phyloP scores from a whole-genome alignment of 2,113 vertebrate genomes.

The Lethenteron reissneri region DNA sequence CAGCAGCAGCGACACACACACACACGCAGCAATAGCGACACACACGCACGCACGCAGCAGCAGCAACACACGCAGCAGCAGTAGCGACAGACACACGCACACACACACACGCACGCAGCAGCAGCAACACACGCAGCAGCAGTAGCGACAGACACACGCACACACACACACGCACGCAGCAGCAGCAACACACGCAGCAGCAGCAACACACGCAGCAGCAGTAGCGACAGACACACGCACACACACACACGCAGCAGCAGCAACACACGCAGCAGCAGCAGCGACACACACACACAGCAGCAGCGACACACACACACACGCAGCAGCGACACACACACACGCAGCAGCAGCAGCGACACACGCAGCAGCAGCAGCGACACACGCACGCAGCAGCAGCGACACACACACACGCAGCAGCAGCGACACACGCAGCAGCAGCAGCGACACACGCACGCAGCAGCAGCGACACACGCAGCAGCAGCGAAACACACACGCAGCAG shows the following conservation, averaged over 20 bases:
- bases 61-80: not conserved
- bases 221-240: too few relatives aligned
- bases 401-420: not conserved
- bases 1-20: too few relatives aligned
- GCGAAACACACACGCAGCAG: too few relatives aligned
- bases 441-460: not conserved
- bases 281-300: not conserved
- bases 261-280: not conserved
- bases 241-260: too few relatives aligned
- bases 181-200: too few relatives aligned
- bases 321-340: not conserved
- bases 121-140: not conserved
- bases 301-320: not conserved
- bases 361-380: not conserved
- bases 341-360: not conserved
- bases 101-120: not conserved
- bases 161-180: too few relatives aligned
- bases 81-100: not conserved
- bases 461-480: too few relatives aligned
- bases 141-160: not conserved
- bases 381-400: not conserved
- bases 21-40: too few relatives aligned
- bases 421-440: not conserved
- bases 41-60: not conserved
- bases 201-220: too few relatives aligned